Evolutionary conservation across 2,888 invertebrate species (phyloP), one percentile per base, ranked within the genome.

Genomic region (Zhengitettix transpicula): DNA sequence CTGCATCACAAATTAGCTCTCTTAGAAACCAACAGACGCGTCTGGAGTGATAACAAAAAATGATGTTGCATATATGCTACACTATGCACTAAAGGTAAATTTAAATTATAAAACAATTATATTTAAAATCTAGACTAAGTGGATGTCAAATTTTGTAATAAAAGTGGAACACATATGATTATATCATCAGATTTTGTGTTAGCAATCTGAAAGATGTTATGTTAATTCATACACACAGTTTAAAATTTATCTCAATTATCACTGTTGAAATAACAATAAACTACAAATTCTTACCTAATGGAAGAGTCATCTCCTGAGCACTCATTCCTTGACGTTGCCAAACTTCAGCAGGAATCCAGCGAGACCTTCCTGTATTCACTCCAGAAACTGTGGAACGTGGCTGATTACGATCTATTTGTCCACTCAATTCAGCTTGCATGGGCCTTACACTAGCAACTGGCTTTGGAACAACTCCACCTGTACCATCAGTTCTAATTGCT

Each of bases 251-350:
- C n/a, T n/a, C 28, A 28, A 28, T 28, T 28, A 28, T 28, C 28
- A 28, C 28, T 28, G 28, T 28, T 28, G 28, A 28, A 28, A 28
- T 5, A 28, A 28, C n/a, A n/a, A n/a, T 5, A 47, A 14, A 8
- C 2, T 5, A 14, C 47, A 47, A 54, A 64, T 12, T 12, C 69
- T 70, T 70, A 86, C 87, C 87, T 60, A 89, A 77, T 7, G 94
- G 94, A 64, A 95, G 77, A 10, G 91, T 91, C 85, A 95, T 92
- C 76, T 94, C 94, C 74, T 93, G 92, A 28, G 93, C 92, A 17
- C 90, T 90, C 85, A 95, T 94, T 63, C 95, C 95, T 74, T 95
- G 94, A 52, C 90, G 77, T 68, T 90, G 88, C 90, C 90, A 90
- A 60, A 90, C 89, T 74, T 90, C 90, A 8, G 90, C 90, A 9